A percentile compares a stretch with the other conserved stretches of the same genome.
Evolutionary conservation across 2,113 vertebrate species (phyloP).

Genomic region (Bostrychus sinensis): DNA sequence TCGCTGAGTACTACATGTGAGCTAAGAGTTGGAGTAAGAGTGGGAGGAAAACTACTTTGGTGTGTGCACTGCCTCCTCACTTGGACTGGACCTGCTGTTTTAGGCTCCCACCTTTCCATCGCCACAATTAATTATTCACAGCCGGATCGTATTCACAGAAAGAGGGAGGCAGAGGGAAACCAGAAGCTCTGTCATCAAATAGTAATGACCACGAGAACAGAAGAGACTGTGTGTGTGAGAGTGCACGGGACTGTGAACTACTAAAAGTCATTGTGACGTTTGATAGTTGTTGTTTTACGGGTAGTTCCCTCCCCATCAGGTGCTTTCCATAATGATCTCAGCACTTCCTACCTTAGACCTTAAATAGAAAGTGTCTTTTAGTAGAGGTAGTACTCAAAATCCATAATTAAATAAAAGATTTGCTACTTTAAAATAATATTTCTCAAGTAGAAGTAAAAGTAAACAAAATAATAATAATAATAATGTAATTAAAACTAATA

Average conservation of each 20-base stretch:
- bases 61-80: conserved; percentile 36
- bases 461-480: too few relatives aligned
- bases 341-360: conserved; percentile 10
- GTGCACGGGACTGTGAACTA: conserved; percentile 17
- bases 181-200: conserved; percentile 78
- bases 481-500: too few relatives aligned
- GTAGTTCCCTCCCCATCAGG: not conserved
- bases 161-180: conserved; percentile 67
- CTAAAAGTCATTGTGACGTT: conserved; percentile 34
- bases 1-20: conserved; percentile 14
- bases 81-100: conserved; percentile 58
- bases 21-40: conserved; percentile 11
- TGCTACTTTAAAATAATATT: too few relatives aligned
- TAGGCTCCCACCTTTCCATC: conserved; percentile 58
- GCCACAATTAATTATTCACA: conserved; percentile 73
- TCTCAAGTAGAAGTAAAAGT: too few relatives aligned
- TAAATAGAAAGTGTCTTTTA: too few relatives aligned
- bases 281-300: conserved; percentile 17
- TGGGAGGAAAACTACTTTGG: conserved; percentile 30
- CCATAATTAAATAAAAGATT: too few relatives aligned
- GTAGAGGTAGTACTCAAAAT: too few relatives aligned
- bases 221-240: conserved; percentile 21
- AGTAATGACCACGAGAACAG: conserved; percentile 74
- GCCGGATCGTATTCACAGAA: conserved; percentile 68
- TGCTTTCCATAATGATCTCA: not conserved